Base-by-base conservation (phyloP, 2,888 invertebrate species). In the Conchocele bisecta region DNA sequence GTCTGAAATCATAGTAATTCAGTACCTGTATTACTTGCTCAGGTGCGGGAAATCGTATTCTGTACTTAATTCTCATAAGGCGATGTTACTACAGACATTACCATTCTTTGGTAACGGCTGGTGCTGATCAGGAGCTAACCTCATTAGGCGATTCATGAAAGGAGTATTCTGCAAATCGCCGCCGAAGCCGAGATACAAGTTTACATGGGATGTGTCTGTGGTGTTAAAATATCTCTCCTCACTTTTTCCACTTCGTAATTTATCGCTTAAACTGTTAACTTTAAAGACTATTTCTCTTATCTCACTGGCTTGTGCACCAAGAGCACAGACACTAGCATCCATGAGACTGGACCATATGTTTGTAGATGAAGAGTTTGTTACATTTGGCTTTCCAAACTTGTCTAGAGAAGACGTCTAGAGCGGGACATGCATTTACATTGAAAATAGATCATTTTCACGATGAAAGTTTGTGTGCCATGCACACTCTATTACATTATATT, bases 121-220 rank as follows among this genome's bases (percentile, higher is more conserved):
- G 67, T 63, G 73, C 42, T 24, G 33, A n/a, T n/a, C n/a, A 6
- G 31, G 48, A 24, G 5, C 39, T n/a, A 13, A 29, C 3, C 37
- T 68, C 6, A 54, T 73, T 29, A n/a, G 26, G 15, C 48, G 63
- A 22, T 73, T 68, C 60, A 54, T 73, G 73, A 73, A 44, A 50
- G 63, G 66, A 29, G 24, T 70, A 17, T 69, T 64, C 39, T 17
- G 28, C 28, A 9, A 44, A 17, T 24, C 35, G 15, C 63, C 75
- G 17, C 58, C 61, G 24, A 33, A 28, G 13, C 63, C 69, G 0
- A 29, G 53, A 22, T 65, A 74, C 50, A 17, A 22, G 20, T 37
- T 51, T 31, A 69, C 57, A 17, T 74, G 74, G 65, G 60, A 64
- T 60, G 74, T 69, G 2, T 44, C 54, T 11, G 33, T 41, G 15